Conservation (phyloP, 2,888 invertebrate genomes). For the Portevinia maculata region DNA sequence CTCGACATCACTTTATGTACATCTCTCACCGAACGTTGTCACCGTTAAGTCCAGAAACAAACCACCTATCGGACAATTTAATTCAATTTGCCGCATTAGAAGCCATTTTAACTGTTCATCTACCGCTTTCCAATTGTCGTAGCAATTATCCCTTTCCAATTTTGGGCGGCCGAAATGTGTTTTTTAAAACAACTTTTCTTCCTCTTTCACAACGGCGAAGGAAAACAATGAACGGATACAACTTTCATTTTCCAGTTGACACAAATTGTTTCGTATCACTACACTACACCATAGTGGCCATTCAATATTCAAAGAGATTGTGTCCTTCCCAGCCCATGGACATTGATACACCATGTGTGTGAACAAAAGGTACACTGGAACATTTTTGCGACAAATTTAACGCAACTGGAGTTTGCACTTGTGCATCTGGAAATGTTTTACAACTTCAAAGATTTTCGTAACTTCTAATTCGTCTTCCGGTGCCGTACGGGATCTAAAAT, state of each 20-base stretch:
- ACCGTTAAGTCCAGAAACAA: not conserved
- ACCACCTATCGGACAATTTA: slow-evolving; percentile 7
- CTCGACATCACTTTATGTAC: too few relatives aligned
- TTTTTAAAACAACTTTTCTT: slow-evolving; percentile 41
- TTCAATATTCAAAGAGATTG: slow-evolving; percentile 50
- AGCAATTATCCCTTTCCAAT: slow-evolving; percentile 15
- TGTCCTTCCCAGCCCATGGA: slow-evolving; percentile 28
- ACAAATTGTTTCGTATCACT: slow-evolving; percentile 56
- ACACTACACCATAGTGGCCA: slow-evolving; percentile 29
- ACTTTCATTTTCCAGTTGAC: slow-evolving; percentile 25
- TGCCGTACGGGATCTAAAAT: not conserved
- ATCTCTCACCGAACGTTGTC: not conserved
- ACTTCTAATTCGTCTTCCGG: slow-evolving; percentile 55
- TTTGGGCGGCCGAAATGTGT: slow-evolving; percentile 27
- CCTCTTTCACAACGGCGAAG: slow-evolving; percentile 10
- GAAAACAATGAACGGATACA: slow-evolving; percentile 25
- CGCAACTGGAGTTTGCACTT: slow-evolving; percentile 52
- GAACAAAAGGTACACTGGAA: slow-evolving; percentile 14
- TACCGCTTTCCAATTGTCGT: not conserved
- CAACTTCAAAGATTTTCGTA: slow-evolving; percentile 57
- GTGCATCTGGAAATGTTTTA: slow-evolving; percentile 34
- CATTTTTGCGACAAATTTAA: slow-evolving; percentile 5
- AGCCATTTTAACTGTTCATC: slow-evolving; percentile 7
- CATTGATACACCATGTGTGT: slow-evolving; percentile 37
- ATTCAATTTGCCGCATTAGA: slow-evolving; percentile 35